A percentile compares a stretch with the other conserved stretches of the same genome.
Evolutionary conservation across 2,797 vertebrate species (phyloP).

Genomic region (Fringilla coelebs): DNA sequence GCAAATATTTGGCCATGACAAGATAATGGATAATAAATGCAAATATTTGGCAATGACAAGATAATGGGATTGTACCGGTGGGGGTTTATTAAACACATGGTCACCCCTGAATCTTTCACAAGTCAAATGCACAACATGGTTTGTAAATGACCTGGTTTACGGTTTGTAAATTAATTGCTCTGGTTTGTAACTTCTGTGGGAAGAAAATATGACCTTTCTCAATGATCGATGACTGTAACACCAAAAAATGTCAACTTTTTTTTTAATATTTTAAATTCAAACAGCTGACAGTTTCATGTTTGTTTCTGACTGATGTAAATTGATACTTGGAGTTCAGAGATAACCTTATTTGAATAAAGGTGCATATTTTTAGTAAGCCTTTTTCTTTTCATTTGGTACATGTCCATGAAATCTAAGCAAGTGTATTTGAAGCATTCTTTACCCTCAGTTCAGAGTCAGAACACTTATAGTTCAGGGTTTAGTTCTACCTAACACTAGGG

Average conservation of each 20-base stretch:
- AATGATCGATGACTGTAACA: slow-evolving; percentile 28
- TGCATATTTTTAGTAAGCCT: slow-evolving; percentile 74
- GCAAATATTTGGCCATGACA: neutral
- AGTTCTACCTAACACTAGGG: neutral
- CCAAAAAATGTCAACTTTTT: neutral
- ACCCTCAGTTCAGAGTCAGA: neutral
- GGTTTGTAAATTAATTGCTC: neutral
- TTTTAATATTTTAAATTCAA: neutral
- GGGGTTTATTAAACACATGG: neutral
- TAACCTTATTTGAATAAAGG: slow-evolving; percentile 76
- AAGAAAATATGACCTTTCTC: slow-evolving; percentile 27
- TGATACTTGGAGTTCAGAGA: slow-evolving; percentile 59
- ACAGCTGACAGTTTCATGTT: slow-evolving; percentile 44
- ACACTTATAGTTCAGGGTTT: neutral
- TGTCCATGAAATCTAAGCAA: neutral
- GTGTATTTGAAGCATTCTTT: neutral
- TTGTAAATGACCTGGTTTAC: neutral
- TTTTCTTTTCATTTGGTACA: neutral
- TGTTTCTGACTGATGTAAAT: slow-evolving; percentile 66
- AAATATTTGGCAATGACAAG: neutral
- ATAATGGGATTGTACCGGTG: neutral
- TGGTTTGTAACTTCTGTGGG: slow-evolving; percentile 3
- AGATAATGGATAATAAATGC: neutral
- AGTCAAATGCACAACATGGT: neutral
- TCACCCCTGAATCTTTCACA: neutral